Evolutionary conservation across 2,888 invertebrate genomes (phyloP).

Genomic region (Antitype chi): DNA sequence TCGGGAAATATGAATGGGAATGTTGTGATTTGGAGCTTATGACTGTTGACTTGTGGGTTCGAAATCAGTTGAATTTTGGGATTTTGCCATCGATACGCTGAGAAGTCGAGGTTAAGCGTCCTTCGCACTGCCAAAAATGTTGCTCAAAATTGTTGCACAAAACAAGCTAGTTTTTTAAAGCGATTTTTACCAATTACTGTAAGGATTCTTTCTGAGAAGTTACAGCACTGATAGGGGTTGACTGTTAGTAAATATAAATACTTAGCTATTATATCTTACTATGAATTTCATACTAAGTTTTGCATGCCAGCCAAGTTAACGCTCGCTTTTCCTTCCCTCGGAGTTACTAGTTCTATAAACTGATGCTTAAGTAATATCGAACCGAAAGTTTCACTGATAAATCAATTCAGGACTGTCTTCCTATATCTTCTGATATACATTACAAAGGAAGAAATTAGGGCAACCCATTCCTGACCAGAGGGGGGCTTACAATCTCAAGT

Average conservation of each 20-base stretch:
- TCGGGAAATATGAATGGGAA: background rate
- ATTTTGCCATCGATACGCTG: too few relatives aligned
- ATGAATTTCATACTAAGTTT: background rate
- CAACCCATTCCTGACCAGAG: constrained; percentile 22
- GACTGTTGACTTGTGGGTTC: background rate
- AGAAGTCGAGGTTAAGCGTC: too few relatives aligned
- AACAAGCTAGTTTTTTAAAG: too few relatives aligned
- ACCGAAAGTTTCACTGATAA: constrained; percentile 34
- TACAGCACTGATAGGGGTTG: background rate
- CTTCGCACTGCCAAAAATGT: too few relatives aligned
- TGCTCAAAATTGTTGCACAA: too few relatives aligned
- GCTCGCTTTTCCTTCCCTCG: background rate
- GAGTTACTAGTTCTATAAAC: background rate
- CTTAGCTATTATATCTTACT: background rate
- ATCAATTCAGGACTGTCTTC: constrained; percentile 34
- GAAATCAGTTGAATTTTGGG: too few relatives aligned
- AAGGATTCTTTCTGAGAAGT: background rate
- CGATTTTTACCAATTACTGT: too few relatives aligned
- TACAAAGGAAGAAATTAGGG: constrained; percentile 37
- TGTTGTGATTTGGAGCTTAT: background rate
- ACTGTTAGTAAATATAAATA: background rate
- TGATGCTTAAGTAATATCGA: background rate
- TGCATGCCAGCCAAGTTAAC: background rate
- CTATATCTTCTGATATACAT: constrained; percentile 35
- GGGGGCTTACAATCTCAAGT: constrained; percentile 34